A percentile compares a stretch with the other conserved stretches of the same genome.
Evolutionary conservation across 2,797 vertebrate species (phyloP).

Genomic region (Sparus aurata): DNA sequence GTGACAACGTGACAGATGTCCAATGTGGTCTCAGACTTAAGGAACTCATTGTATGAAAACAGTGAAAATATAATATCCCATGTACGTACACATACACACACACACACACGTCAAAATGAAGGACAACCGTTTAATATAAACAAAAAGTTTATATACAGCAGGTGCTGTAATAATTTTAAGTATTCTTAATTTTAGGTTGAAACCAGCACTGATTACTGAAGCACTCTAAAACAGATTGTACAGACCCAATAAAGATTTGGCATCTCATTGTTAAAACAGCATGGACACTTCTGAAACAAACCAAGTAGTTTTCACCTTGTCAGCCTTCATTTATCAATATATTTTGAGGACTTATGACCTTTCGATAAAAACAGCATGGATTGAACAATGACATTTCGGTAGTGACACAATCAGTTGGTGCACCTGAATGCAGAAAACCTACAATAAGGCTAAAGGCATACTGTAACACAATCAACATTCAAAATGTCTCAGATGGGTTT

Average conservation of each 20-base stretch:
- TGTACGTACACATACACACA: neutral
- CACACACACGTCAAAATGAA: conserved; percentile 22
- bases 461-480: conserved; percentile 44
- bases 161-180: conserved; percentile 64
- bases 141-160: conserved; percentile 75
- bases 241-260: conserved; percentile 47
- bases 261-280: conserved; percentile 38
- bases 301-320: conserved; percentile 27
- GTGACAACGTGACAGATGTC: too few relatives aligned
- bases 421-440: conserved; percentile 50
- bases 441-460: conserved; percentile 69
- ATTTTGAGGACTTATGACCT: conserved; percentile 13
- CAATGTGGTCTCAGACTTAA: too few relatives aligned
- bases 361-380: conserved; percentile 42
- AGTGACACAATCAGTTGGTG: conserved; percentile 45
- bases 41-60: too few relatives aligned
- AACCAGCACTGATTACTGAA: conserved; percentile 70
- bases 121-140: conserved; percentile 81
- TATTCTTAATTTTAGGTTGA: conserved; percentile 74
- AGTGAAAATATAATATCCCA: too few relatives aligned
- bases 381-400: conserved; percentile 42
- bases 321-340: conserved; percentile 30
- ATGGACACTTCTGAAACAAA: conserved; percentile 18
- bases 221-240: conserved; percentile 55
- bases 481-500: conserved; percentile 9